phyloP scores from a whole-genome alignment of 2,888 invertebrate genomes.

The Agonopterix arenella region DNA sequence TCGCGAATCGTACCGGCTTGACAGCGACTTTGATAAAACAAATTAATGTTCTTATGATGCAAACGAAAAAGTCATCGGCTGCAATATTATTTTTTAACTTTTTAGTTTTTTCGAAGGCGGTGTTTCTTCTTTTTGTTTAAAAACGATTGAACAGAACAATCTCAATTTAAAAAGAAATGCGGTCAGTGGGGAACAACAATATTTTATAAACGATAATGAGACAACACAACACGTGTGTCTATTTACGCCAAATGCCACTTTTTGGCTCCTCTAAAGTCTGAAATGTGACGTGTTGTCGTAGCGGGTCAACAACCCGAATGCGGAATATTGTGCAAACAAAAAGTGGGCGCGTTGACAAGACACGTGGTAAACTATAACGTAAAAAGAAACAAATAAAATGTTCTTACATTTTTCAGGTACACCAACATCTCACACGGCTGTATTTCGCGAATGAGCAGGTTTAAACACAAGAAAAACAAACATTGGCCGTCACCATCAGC shows the following conservation, averaged over 20 bases:
- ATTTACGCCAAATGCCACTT: constrained; percentile 14
- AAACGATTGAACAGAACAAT: constrained; percentile 16
- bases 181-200: constrained; percentile 38
- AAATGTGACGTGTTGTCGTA: constrained; percentile 1
- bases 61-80: no score
- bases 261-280: background rate
- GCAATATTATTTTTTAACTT: no score
- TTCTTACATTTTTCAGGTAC: constrained; percentile 50
- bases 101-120: no score
- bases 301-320: constrained; percentile 4
- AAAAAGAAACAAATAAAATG: constrained; percentile 4
- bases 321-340: background rate
- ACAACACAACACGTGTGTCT: constrained; percentile 28
- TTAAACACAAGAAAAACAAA: constrained; percentile 14
- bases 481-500: constrained; percentile 18
- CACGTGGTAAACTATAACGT: background rate
- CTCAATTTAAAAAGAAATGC: constrained; percentile 33
- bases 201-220: constrained; percentile 27
- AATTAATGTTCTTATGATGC: no score
- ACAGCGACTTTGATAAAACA: no score
- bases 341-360: background rate
- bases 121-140: constrained; percentile 23
- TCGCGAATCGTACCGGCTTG: no score
- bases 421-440: constrained; percentile 33
- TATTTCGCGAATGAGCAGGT: constrained; percentile 7